Evolutionary conservation across 2,113 vertebrate species (phyloP), one percentile per base, ranked within the genome.

Genomic region (Mobula hypostoma): DNA sequence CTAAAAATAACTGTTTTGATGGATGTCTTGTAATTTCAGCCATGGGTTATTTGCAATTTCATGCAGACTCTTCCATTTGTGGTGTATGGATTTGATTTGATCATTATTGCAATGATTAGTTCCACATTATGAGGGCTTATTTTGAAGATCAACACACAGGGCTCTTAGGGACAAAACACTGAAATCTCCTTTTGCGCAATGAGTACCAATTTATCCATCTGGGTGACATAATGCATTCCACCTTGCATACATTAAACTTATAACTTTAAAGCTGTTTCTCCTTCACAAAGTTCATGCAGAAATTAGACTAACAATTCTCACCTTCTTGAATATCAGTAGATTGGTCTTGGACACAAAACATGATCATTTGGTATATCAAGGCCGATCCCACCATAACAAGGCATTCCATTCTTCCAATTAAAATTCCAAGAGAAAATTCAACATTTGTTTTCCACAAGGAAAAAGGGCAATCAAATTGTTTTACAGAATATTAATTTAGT

Each of bases 1-100:
- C 91, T 74, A 70, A 93, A 74, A 72, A 76, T 72, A 93, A 93
- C 91, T 29, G 29, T 74, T 74, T 76, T 93, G 91, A 93, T 48
- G 91, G 70, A 93, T 93, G 91, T 93, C 27, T 63, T 15, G 19
- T 24, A 92, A 92, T 92, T 72, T 72, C 36, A 36, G n/a, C 68
- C 32, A 17, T 0, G 21, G 91, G 36, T 76, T 72, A 48, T 76
- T 93, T 93, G 36, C 24, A 76, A 93, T 29, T 93, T 48, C 91
- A 29, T 27, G 24, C 36, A 40, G 70, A 74, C 91, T 93, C 61
- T 88, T 29, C 1, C 7, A 36, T 56, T 72, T 74, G 21, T 76
- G 91, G 27, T 93, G 36, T 15, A 56, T 9, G 7, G 68, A 11
- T 29, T 93, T 32, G 6, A 68, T 90, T 66, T 90, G 6, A 66